phyloP scores from a whole-genome alignment of 1,140 invertebrate genomes.

The Eueides isabella region DNA sequence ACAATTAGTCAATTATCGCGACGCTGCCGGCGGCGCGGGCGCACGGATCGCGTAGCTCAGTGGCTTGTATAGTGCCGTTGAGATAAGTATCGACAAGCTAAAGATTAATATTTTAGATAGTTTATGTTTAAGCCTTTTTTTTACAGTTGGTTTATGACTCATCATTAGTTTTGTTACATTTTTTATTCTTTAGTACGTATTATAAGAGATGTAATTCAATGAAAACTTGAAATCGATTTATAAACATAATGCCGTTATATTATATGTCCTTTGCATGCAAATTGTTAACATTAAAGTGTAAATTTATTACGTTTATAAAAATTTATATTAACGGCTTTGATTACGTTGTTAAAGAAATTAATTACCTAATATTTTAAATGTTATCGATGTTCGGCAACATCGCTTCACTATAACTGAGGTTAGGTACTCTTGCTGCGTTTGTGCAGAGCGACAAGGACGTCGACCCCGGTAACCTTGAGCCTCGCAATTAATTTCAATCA shows the following conservation, averaged over 20 bases:
- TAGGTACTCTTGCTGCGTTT: slow-evolving; percentile 48
- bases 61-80: slow-evolving; percentile 41
- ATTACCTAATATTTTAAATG: background rate
- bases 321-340: background rate
- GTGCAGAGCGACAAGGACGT: slow-evolving; percentile 62
- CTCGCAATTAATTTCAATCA: slow-evolving; percentile 72
- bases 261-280: background rate
- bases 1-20: slow-evolving; percentile 73
- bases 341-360: background rate
- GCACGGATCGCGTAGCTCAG: slow-evolving; percentile 48
- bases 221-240: no score
- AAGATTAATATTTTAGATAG: background rate
- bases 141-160: no score
- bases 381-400: slow-evolving; percentile 29
- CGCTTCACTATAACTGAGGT: slow-evolving; percentile 41
- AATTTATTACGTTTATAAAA: background rate
- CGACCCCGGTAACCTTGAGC: slow-evolving; percentile 71
- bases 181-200: no score
- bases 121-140: no score
- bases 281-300: background rate
- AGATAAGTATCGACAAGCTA: slow-evolving; percentile 9
- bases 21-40: slow-evolving; percentile 40
- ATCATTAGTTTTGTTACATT: no score
- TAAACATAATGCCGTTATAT: no score
- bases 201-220: no score